Conservation (phyloP, 2,113 vertebrate species). For the Polyodon spathula region DNA sequence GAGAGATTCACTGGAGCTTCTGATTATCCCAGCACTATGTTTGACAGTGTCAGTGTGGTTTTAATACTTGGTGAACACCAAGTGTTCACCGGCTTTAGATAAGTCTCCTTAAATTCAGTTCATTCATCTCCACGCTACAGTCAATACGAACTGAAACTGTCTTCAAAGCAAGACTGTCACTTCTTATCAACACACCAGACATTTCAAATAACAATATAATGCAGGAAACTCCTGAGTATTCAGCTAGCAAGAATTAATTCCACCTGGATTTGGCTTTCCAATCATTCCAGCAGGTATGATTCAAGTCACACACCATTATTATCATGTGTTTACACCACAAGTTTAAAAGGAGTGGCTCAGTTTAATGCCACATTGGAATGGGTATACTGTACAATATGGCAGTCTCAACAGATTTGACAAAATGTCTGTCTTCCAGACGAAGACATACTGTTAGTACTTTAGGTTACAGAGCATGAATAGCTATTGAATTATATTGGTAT, state of each 20-base stretch:
- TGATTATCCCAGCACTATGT: conserved; percentile 4
- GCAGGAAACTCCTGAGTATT: background rate
- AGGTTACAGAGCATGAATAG: too few relatives aligned
- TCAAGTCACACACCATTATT: background rate
- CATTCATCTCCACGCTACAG: background rate
- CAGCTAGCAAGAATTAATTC: background rate
- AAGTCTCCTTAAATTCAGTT: conserved; percentile 4
- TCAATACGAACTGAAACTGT: conserved; percentile 5
- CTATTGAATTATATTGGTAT: too few relatives aligned
- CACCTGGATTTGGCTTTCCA: background rate
- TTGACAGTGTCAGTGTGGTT: background rate
- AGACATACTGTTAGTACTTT: too few relatives aligned
- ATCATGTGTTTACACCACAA: background rate
- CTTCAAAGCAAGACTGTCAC: conserved; percentile 8
- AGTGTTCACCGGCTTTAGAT: conserved; percentile 2
- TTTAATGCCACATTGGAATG: background rate
- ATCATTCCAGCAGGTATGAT: background rate
- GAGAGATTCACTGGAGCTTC: conserved; percentile 3
- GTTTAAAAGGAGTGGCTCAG: background rate
- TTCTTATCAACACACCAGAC: conserved; percentile 3
- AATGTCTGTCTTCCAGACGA: too few relatives aligned
- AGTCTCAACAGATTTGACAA: too few relatives aligned
- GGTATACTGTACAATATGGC: background rate
- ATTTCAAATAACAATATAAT: background rate
- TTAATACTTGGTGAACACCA: conserved; percentile 4